Conservation (phyloP, 2,888 invertebrate species). For the Andrena trimmerana region DNA sequence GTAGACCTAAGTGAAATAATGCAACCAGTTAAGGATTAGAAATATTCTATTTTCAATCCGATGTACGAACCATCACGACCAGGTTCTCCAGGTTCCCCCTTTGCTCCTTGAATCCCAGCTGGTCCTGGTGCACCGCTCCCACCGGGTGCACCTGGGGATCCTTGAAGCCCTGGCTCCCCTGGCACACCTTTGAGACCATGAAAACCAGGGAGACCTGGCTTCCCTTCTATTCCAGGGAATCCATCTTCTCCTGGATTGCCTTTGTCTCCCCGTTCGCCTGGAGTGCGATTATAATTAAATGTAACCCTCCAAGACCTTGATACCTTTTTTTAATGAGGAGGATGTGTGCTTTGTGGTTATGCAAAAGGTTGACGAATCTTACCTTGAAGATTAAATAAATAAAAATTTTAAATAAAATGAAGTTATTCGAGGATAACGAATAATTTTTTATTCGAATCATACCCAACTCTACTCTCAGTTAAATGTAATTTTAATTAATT, state of each 20-base stretch:
- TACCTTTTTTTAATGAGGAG: neutral
- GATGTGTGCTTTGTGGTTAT: no score
- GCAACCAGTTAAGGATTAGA: neutral
- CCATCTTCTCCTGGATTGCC: constrained; percentile 83
- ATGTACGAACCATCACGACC: constrained; percentile 68
- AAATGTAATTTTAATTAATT: neutral
- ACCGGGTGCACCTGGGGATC: constrained; percentile 62
- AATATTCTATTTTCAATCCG: neutral
- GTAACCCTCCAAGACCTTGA: neutral
- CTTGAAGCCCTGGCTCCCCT: constrained; percentile 80
- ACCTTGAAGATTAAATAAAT: no score
- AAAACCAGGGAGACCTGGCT: constrained; percentile 79
- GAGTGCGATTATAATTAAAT: neutral
- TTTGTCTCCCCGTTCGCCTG: constrained; percentile 79
- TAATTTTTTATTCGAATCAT: no score
- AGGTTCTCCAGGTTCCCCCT: constrained; percentile 64
- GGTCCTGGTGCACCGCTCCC: constrained; percentile 77
- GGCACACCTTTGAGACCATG: constrained; percentile 79
- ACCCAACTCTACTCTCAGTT: neutral
- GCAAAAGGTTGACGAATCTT: no score
- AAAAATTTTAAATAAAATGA: no score
- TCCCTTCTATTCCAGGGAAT: constrained; percentile 77
- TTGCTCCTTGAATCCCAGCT: constrained; percentile 72
- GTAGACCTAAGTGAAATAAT: constrained; percentile 78
- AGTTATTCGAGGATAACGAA: no score